Conservation (phyloP, 2,888 invertebrate genomes). For the Andrena camellia region DNA sequence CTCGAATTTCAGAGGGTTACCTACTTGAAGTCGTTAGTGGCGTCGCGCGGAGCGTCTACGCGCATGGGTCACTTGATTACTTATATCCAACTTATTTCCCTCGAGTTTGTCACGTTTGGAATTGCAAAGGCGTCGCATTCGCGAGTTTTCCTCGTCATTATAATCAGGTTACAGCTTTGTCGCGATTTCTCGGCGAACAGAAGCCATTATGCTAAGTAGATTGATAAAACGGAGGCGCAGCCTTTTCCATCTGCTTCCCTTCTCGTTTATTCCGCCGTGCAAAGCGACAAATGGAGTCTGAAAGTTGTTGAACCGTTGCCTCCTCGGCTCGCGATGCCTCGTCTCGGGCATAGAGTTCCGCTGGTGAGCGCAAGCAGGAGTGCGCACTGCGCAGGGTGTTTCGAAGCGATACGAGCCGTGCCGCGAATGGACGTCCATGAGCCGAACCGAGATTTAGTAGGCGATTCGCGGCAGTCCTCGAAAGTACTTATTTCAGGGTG, state of each 20-base stretch:
- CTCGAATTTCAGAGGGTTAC: neutral
- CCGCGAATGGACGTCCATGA: neutral
- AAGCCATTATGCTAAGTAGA: neutral
- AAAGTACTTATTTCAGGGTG: neutral
- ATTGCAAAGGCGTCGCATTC: neutral
- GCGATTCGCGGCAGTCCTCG: neutral
- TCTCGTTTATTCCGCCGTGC: neutral
- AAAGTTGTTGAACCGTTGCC: conserved; percentile 9
- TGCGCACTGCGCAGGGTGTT: neutral
- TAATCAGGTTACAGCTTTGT: neutral
- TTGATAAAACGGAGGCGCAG: neutral
- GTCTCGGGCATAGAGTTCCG: neutral
- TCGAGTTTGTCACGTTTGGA: neutral
- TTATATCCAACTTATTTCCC: no score
- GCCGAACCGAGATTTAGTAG: neutral
- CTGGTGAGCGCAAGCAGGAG: conserved; percentile 22
- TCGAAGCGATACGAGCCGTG: conserved; percentile 10
- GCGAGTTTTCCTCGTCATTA: neutral
- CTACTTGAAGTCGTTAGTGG: neutral
- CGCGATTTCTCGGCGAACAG: neutral
- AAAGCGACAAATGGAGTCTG: neutral
- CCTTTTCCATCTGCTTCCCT: neutral
- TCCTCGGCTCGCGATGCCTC: neutral
- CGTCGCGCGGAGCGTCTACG: no score
- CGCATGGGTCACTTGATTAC: no score